Conservation (phyloP, 2,113 vertebrate species). For the Lamprotornis superbus region DNA sequence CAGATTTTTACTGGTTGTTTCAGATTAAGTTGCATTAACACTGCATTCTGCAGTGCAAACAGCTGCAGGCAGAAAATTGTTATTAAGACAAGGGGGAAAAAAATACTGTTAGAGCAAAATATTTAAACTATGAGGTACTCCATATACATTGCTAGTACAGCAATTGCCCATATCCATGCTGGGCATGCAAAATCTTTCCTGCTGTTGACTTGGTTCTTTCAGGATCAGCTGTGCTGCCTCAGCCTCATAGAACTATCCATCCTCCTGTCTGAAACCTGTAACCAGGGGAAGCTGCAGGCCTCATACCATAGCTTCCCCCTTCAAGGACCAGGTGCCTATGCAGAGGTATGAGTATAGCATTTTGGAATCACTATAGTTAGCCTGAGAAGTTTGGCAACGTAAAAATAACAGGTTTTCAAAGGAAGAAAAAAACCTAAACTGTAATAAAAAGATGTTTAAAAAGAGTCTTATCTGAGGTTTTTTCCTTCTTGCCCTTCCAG, state of each 20-base stretch:
- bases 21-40: background rate
- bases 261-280: background rate
- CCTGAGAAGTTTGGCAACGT: background rate
- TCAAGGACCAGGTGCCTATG: background rate
- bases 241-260: background rate
- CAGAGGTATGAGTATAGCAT: background rate
- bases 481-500: background rate
- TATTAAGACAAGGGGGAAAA: background rate
- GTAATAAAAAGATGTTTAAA: background rate
- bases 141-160: background rate
- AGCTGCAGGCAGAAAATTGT: background rate
- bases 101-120: background rate
- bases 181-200: background rate
- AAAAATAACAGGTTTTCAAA: background rate
- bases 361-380: background rate
- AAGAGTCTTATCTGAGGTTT: background rate
- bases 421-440: background rate
- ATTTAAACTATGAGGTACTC: background rate
- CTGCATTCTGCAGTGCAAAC: background rate
- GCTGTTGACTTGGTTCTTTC: background rate
- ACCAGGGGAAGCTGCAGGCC: fast-evolving
- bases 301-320: background rate
- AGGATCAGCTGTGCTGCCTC: background rate
- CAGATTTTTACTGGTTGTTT: background rate
- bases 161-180: background rate